A percentile compares a stretch with the other conserved stretches of the same genome.
Conservation (phyloP, 2,888 invertebrate species). For the Coleophora flavipennella region DNA sequence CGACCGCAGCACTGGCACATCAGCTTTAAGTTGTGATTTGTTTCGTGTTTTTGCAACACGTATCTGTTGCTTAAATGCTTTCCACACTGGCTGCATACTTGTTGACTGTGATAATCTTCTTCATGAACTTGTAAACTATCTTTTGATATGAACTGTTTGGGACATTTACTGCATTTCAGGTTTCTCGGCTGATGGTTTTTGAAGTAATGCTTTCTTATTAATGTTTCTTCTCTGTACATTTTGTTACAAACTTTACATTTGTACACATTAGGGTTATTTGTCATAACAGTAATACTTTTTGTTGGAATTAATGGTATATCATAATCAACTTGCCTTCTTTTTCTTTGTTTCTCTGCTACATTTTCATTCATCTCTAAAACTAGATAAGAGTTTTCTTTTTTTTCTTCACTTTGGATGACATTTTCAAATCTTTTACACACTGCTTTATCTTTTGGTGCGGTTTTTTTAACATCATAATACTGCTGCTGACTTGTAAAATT, state of each 20-base stretch:
- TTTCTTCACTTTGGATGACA: background rate
- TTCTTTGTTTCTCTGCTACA: background rate
- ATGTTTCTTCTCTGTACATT: background rate
- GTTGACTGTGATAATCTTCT: constrained; percentile 14
- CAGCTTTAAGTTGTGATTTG: constrained; percentile 17
- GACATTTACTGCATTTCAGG: constrained; percentile 11
- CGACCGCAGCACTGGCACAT: constrained; percentile 29
- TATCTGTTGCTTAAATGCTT: constrained; percentile 23
- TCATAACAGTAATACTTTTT: background rate
- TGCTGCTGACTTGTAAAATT: constrained; percentile 3
- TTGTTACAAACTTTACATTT: constrained; percentile 3
- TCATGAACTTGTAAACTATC: constrained; percentile 1
- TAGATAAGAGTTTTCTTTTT: background rate
- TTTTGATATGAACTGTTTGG: constrained; percentile 7
- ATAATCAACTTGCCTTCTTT: background rate
- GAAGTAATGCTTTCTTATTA: constrained; percentile 10
- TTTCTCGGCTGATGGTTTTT: constrained; percentile 13
- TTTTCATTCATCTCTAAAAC: background rate
- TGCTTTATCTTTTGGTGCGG: background rate
- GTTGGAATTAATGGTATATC: constrained; percentile 4
- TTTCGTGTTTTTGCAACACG: constrained; percentile 24
- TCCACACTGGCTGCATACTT: constrained; percentile 28
- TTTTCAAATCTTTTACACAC: no score
- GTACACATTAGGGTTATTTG: background rate
- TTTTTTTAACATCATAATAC: constrained; percentile 1